Evolutionary conservation across 2,888 invertebrate genomes (phyloP), one percentile per base, ranked within the genome.

Genomic region (Thumatha senex): DNA sequence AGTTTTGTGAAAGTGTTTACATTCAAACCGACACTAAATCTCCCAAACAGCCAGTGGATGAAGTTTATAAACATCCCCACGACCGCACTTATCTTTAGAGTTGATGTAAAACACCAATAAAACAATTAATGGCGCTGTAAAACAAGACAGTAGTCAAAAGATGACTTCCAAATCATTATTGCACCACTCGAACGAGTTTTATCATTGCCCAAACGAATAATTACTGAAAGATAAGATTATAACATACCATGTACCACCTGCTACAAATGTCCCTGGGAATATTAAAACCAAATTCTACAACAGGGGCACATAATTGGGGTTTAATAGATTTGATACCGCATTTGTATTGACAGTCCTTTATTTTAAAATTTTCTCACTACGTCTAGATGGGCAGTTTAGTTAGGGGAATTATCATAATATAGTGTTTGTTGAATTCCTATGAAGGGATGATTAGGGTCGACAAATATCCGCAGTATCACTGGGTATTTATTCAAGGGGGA

Each of bases 71-170:
- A 84, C 89, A 86, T 81, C 86, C 86, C 83, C 73, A 60, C 62
- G 63, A 70, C 73, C 72, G 63, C 76, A 79, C 76, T 84, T 84
- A 88, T 88, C 86, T 86, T 77, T 78, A 82, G 80, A 74, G 77
- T 71, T 72, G 65, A 80, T 80, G 78, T 81, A 77, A 84, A 76
- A 72, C 77, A 56, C 67, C 68, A 74, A 84, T 87, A 82, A 86
- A 89, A 88, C 76, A 81, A 86, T 86, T 89, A 87, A 90, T 84
- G 78, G 70, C 70, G 72, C 64, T 75, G 82, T 89, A 78, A 87
- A 89, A 83, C 76, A 67, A 56, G 58, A 78, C 86, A 72, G 86
- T 82, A 81, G 86, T 75, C 63, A 72, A 70, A 66, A 72, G 70
- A 72, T 70, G 74, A 67, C 60, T 69, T 70, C 60, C 67, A 67